Conservation (phyloP, 2,113 vertebrate genomes). For the Tetrax tetrax region DNA sequence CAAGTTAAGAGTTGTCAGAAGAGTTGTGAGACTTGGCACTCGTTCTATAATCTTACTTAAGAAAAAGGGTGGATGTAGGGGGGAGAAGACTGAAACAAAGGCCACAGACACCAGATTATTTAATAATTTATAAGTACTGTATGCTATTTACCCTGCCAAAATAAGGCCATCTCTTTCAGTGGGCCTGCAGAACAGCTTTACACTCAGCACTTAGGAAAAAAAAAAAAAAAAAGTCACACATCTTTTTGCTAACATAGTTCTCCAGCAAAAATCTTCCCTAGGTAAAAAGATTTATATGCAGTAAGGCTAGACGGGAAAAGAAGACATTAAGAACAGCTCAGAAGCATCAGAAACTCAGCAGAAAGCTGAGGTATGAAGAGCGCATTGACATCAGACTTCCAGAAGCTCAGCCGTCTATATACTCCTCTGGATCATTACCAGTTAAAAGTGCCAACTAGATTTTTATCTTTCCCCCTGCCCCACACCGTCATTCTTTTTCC, state of each 20-base stretch:
- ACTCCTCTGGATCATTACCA: background rate
- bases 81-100: background rate
- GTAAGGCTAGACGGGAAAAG: background rate
- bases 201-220: background rate
- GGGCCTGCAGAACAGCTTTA: background rate
- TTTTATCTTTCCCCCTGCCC: background rate
- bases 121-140: background rate
- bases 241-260: background rate
- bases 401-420: background rate
- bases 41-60: background rate
- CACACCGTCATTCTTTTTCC: background rate
- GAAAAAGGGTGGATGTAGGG: fast-evolving
- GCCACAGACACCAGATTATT: background rate
- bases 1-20: background rate
- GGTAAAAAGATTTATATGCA: background rate
- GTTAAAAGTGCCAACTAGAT: background rate
- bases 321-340: background rate
- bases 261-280: background rate
- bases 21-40: background rate
- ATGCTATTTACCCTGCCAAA: background rate
- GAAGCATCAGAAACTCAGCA: background rate
- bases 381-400: background rate
- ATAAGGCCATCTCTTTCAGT: background rate
- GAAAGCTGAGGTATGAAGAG: background rate
- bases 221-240: background rate